Percentiles rank a stretch among this genome's conserved stretches.
These are phyloP conservation scores for Eilema caniola DNA, from an alignment of 2,888 invertebrate species.

Conservation along the genomic window DNA sequence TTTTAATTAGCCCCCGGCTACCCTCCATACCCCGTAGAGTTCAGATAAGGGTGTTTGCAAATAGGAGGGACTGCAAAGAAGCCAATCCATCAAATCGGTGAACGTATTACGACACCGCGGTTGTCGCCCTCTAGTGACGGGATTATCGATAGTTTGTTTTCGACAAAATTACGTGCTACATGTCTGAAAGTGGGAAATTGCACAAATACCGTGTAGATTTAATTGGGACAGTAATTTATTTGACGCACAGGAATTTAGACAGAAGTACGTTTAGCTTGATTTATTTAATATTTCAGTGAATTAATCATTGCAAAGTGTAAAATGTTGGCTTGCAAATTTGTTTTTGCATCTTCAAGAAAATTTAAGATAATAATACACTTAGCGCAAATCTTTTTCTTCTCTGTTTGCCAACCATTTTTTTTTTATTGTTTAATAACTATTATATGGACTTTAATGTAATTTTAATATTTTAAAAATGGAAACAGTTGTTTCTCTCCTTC, in stretches of 20 bases:
- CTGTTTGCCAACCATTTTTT: too few relatives aligned
- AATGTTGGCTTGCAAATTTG: constrained; percentile 10
- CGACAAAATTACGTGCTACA: constrained; percentile 3
- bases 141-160: constrained; percentile 38
- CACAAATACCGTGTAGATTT: background rate
- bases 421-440: too few relatives aligned
- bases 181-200: background rate
- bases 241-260: constrained; percentile 17
- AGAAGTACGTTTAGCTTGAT: constrained; percentile 18
- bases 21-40: constrained; percentile 56
- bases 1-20: constrained; percentile 81
- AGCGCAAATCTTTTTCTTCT: too few relatives aligned
- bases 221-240: constrained; percentile 21
- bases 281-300: constrained; percentile 21
- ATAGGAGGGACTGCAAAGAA: constrained; percentile 85
- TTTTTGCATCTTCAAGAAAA: background rate
- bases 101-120: constrained; percentile 85
- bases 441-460: too few relatives aligned
- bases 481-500: too few relatives aligned
- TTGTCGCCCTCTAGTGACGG: constrained; percentile 72
- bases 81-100: constrained; percentile 86
- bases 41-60: constrained; percentile 86
- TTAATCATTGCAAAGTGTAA: constrained; percentile 20
- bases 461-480: too few relatives aligned
- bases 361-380: too few relatives aligned